Conservation (phyloP, 2,113 vertebrate species). For the Erythrolamprus reginae region DNA sequence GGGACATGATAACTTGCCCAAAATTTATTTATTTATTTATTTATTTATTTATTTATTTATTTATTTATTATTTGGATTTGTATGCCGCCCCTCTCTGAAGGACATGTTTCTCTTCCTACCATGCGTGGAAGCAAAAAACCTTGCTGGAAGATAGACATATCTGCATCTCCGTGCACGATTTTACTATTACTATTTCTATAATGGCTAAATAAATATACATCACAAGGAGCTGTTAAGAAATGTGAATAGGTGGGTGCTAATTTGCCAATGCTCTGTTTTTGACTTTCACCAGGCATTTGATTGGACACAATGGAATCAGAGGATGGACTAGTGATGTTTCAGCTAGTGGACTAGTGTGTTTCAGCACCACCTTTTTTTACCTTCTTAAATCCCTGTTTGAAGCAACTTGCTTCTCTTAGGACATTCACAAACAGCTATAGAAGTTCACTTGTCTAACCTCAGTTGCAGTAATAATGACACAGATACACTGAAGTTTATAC, state of each 20-base stretch:
- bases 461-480: not conserved
- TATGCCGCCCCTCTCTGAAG: no score
- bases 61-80: no score
- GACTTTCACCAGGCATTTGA: not conserved
- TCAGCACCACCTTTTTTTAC: not conserved
- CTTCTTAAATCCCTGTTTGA: not conserved
- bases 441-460: not conserved
- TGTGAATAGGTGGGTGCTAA: not conserved
- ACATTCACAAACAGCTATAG: not conserved
- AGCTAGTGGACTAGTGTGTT: no score
- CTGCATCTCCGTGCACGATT: no score
- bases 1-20: not conserved
- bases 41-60: no score
- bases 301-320: not conserved
- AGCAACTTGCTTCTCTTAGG: not conserved
- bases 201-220: not conserved
- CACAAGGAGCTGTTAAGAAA: not conserved
- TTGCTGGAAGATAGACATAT: no score
- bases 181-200: not conserved
- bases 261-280: not conserved
- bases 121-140: no score
- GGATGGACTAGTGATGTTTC: not conserved
- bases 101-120: not conserved
- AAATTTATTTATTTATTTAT: no score
- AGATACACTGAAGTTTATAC: not conserved